Evolutionary conservation across 2,797 vertebrate species (phyloP).

Genomic region (Ispidina picta): DNA sequence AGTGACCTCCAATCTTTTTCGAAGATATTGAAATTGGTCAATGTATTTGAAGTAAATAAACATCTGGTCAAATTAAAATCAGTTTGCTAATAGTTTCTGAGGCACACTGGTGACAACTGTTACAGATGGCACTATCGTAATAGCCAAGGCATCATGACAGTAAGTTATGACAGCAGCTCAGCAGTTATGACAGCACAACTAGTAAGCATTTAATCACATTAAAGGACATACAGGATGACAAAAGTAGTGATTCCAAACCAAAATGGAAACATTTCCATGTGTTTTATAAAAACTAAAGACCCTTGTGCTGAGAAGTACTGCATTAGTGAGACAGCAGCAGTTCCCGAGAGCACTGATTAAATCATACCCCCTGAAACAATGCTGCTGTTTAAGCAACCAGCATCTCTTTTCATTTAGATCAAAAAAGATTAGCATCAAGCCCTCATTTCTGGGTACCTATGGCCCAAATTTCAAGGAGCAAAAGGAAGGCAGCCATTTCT

Average conservation of each 20-base stretch:
- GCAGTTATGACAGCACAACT: slow-evolving; percentile 5
- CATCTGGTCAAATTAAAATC: slow-evolving; percentile 17
- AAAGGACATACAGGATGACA: not conserved
- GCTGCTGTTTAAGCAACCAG: not conserved
- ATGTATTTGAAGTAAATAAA: not conserved
- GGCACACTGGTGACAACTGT: not conserved
- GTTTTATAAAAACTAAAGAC: not conserved
- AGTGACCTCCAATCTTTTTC: not conserved
- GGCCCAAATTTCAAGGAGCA: not conserved
- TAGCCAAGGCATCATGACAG: slow-evolving; percentile 1
- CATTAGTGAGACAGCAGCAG: not conserved
- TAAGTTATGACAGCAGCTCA: slow-evolving; percentile 2
- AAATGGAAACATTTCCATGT: not conserved
- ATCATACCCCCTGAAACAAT: not conserved
- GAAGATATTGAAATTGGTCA: not conserved
- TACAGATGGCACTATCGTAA: slow-evolving; percentile 27
- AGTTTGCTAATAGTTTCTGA: not conserved
- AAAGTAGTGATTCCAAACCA: not conserved
- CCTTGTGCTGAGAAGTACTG: not conserved
- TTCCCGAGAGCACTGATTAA: not conserved
- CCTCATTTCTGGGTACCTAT: accelerated
- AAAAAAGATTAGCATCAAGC: not conserved
- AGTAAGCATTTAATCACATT: slow-evolving; percentile 38
- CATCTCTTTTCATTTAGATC: not conserved
- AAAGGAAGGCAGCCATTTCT: not conserved